These are phyloP conservation scores for Dolichotis patagonum DNA, from an alignment of 2,113 vertebrate genomes.

Conservation along the genomic window DNA sequence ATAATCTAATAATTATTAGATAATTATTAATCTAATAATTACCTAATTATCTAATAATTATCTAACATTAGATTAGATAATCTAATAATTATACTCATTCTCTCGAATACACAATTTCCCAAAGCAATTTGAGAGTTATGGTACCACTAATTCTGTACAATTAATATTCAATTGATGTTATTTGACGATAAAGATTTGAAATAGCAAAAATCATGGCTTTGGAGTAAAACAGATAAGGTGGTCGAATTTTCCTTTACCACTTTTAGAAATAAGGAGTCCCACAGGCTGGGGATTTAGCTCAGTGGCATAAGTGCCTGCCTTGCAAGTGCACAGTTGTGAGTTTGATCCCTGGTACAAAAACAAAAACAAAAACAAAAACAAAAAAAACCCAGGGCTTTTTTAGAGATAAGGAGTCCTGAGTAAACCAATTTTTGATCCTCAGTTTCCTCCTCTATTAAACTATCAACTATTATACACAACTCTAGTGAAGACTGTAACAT, in stretches of 20 bases:
- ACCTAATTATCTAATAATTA: too few species aligned
- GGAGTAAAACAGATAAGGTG: background rate
- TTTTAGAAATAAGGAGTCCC: too few species aligned
- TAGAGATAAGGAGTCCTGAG: background rate
- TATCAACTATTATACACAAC: background rate
- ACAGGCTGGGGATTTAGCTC: too few species aligned
- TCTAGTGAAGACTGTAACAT: background rate
- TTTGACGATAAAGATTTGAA: background rate
- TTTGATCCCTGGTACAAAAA: too few species aligned
- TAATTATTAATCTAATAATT: too few species aligned
- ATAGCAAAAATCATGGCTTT: background rate
- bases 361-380: too few species aligned
- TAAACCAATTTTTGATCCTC: background rate
- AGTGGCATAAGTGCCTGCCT: too few species aligned
- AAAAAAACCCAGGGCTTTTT: too few species aligned
- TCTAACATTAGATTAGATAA: too few species aligned
- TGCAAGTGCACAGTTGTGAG: too few species aligned
- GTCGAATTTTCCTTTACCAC: background rate
- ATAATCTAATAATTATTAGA: too few species aligned
- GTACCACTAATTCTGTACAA: background rate
- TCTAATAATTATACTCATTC: too few species aligned
- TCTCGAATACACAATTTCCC: background rate
- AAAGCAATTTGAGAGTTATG: background rate
- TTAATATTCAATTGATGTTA: background rate
- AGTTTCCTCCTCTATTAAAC: background rate